These are phyloP conservation scores for Rhynchotus rufescens DNA, from an alignment of 2,797 vertebrate species.

Conservation along the genomic window DNA sequence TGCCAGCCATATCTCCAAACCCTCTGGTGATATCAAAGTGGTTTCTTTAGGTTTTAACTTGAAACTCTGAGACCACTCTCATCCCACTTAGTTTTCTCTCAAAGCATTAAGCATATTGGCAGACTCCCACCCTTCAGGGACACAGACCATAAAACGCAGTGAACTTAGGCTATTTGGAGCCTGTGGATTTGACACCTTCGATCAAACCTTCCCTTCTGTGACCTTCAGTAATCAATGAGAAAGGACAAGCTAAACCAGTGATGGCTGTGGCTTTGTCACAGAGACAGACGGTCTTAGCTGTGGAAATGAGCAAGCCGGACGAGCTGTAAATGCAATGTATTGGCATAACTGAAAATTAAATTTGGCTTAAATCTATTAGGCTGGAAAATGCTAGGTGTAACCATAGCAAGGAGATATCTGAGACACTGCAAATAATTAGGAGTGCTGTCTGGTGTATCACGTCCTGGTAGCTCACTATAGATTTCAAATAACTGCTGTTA, in stretches of 20 bases:
- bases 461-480: neutral
- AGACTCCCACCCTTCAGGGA: neutral
- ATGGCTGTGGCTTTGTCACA: neutral
- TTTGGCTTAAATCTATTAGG: neutral
- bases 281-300: neutral
- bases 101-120: neutral
- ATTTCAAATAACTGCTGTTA: neutral
- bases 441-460: neutral
- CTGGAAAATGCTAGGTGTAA: neutral
- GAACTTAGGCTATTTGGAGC: neutral
- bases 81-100: neutral
- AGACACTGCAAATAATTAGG: neutral
- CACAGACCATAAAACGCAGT: neutral
- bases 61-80: neutral
- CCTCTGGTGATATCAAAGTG: fast-evolving
- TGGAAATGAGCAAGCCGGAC: neutral
- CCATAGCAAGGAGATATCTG: neutral
- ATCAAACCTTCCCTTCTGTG: neutral
- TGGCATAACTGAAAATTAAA: neutral
- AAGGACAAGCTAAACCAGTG: neutral
- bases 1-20: neutral
- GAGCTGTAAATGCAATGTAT: neutral
- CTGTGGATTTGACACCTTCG: neutral
- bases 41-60: neutral
- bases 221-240: neutral